phyloP scores from a whole-genome alignment of 2,888 invertebrate genomes.

The Luperina nickerlii region DNA sequence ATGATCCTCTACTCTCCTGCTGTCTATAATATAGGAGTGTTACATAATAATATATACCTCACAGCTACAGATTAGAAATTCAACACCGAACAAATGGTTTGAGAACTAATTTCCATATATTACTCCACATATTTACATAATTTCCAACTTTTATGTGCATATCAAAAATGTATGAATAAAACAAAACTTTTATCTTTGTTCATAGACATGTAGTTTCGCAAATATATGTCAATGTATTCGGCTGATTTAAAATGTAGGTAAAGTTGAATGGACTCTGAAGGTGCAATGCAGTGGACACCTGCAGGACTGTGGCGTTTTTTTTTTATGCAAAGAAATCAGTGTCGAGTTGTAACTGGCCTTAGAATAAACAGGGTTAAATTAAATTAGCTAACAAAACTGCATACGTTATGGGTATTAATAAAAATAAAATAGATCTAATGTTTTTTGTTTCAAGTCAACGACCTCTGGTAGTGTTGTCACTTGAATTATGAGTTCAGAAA shows the following conservation, averaged over 20 bases:
- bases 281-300: constrained; percentile 22
- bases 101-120: constrained; percentile 57
- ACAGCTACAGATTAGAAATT: constrained; percentile 48
- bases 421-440: no score
- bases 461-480: no score
- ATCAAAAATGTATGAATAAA: constrained; percentile 63
- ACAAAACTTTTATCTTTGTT: constrained; percentile 60
- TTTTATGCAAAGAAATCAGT: background rate
- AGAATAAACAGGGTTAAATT: background rate
- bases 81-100: constrained; percentile 47
- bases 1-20: background rate
- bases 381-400: no score
- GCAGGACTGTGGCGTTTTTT: background rate
- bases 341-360: background rate
- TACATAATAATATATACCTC: constrained; percentile 4
- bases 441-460: no score
- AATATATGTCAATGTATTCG: constrained; percentile 55
- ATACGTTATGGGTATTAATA: no score
- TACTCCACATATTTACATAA: constrained; percentile 57
- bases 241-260: constrained; percentile 44
- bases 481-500: no score
- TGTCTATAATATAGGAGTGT: constrained; percentile 15
- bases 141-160: constrained; percentile 64
- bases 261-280: constrained; percentile 49
- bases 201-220: constrained; percentile 31